Base-by-base conservation (phyloP, 2,797 vertebrate genomes). In the Pogonophryne albipinna region DNA sequence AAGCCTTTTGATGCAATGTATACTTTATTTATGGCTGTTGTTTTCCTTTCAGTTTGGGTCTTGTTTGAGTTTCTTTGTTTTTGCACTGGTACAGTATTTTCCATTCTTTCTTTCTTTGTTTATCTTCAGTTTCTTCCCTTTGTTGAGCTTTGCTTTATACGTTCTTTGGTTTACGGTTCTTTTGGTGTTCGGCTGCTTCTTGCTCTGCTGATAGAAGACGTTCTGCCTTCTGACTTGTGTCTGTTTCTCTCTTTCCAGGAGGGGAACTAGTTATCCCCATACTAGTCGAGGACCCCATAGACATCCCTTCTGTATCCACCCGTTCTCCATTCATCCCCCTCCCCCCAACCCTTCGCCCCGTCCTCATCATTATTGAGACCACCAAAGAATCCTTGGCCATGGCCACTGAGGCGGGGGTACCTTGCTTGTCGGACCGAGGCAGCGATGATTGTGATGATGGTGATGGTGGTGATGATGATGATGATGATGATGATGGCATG, bases 351-450 rank as follows among this genome's bases (percentile, higher is more conserved):
- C 96, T 97, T 91, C 98, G 93, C 94, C 97, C 98, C 92, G 96
- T 97, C 96, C 97, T 97, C 95, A 99, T 97, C 98, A 98, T 99
- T 97, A 96, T 96, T 96, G 97, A 99, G 96, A 98, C 96, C 98
- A 99, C 98, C 98, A 99, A 99, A 99, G 98, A 99, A 95, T 97
- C 98, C 97, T 96, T 97, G 97, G 97, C 97, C 96, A 97, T 97
- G 97, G 96, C 97, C 97, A 98, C 98, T 97, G 98, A 98, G 97
- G 98, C 97, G 97, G 97, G 97, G 96, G 96, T 97, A 96, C 97
- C 98, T 97, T 99, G 98, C 98, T 97, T 98, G 96, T 98, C 96
- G 98, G 98, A 99, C 97, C 97, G 97, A 97, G 98, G 97, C 97
- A 96, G 96, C 98, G 97, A 99, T 97, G 98, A 97, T 99, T 99